Base-by-base conservation (phyloP, 1,140 invertebrate genomes). In the Himalopsyche phryganea region DNA sequence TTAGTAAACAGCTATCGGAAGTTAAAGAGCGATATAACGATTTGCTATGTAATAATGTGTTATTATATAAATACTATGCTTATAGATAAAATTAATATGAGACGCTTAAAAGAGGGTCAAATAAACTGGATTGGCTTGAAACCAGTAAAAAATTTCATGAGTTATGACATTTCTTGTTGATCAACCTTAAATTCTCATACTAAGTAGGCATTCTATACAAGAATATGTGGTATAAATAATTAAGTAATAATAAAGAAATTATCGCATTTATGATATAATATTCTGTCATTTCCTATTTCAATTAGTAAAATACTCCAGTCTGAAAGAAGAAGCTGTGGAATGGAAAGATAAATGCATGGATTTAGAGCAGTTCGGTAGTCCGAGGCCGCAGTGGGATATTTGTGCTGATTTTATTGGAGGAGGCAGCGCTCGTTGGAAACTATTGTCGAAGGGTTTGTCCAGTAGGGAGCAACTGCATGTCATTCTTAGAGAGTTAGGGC, bases 341-440 rank as follows among this genome's bases (percentile, higher is more conserved):
- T 66, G 63, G 6, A 73, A 70, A 54, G 76, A 78, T 47, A 66
- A 68, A 1, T 76, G 72, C 40, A 63, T 66, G 2, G 75, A 77
- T 44, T 50, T 78, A 52, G 74, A 76, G 55, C 65, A 73, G 17
- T 67, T 72, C 0, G 75, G 75, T 11, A 77, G 75, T 0, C 76
- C 76, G 0, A 66, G 76, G 0, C 76, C 76, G 15, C 69, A 70
- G 42, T 78, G 76, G 76, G 73, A 76, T 4, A 60, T 75, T 2
- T 78, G 76, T 44, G 74, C 69, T 0, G 73, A 78, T 55, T 76
- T 75, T 54, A 76, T 78, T 20, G 68, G 73, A 0, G 76, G 76
- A 0, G 76, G 76, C 0, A 60, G 68, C 18, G 69, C 73, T 15
- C 69, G 75, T 69, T 78, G 76, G 76, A 68, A 72, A 61, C 70